Evolutionary conservation across 2,113 vertebrate species (phyloP), one percentile per base, ranked within the genome.

Genomic region (Percopsis transmontana): DNA sequence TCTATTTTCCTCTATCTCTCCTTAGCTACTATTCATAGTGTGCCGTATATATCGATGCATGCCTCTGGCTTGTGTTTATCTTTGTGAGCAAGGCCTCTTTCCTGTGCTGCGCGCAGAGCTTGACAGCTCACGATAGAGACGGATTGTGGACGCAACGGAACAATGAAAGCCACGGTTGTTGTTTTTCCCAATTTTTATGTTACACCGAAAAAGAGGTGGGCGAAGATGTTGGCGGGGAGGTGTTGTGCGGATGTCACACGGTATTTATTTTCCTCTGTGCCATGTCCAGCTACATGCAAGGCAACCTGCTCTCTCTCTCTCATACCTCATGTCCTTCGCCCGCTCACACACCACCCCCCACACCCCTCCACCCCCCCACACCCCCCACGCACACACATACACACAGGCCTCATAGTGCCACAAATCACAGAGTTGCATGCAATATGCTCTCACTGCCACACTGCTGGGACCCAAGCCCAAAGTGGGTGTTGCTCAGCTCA

Each of bases 391-490:
- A n/a, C n/a, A n/a, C n/a, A n/a, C n/a, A n/a, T 75, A 67, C 62
- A 70, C 62, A 58, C 63, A 53, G 70, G 45, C 77, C 44, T 53
- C 63, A 75, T 72, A 66, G 39, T 59, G 58, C 52, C 55, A n/a
- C 71, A 56, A 78, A 67, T 76, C 65, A 76, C 40, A 5, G n/a
- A 11, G 50, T 67, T 71, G 55, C 79, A 63, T 72, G 66, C 60
- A 67, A 65, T 40, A 66, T 60, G 69, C 45, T 66, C 70, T 68
- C 50, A 39, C 55, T 66, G 54, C 60, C 68, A 19, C 61, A 66
- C 48, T 18, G 15, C 56, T 19, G 59, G 70, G 74, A 66, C 59
- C 56, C 0, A 13, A 66, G 62, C 64, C 69, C 55, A n/a, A 78
- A 71, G 62, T 77, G 72, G 66, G 16, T 77, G 69, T 78, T 63